Evolutionary conservation across 2,888 invertebrate genomes (phyloP).

Genomic region (Lepidocyrtoides sp.): DNA sequence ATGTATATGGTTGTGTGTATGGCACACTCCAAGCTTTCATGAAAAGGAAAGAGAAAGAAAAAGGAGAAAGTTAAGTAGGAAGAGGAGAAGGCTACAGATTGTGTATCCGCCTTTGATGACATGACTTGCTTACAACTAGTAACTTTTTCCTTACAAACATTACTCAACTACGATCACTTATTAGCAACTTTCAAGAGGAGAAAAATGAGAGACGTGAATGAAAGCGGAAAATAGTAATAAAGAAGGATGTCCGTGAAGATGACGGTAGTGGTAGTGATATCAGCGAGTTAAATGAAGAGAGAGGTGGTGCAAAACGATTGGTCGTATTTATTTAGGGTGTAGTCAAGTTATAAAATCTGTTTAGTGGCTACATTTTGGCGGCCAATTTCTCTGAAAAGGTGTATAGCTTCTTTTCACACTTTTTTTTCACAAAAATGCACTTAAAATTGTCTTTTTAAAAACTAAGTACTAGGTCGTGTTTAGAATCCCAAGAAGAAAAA

Average conservation of each 20-base stretch:
- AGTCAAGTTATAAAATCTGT: not conserved
- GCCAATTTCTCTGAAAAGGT: too few relatives aligned
- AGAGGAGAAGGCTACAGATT: not conserved
- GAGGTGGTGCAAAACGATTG: not conserved
- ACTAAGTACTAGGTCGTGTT: too few relatives aligned
- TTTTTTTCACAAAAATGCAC: too few relatives aligned
- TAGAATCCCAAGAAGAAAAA: too few relatives aligned
- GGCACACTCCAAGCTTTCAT: not conserved
- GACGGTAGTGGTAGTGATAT: not conserved
- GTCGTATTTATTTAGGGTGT: not conserved
- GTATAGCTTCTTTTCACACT: too few relatives aligned
- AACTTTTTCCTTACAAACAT: not conserved
- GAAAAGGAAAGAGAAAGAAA: not conserved
- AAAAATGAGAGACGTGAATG: not conserved
- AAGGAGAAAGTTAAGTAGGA: not conserved
- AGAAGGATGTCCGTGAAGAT: not conserved
- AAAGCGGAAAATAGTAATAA: not conserved
- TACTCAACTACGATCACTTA: not conserved
- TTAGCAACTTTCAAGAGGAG: conserved; percentile 21
- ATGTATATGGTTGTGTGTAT: not conserved
- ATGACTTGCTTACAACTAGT: not conserved
- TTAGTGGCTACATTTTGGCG: not conserved
- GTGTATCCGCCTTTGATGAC: not conserved
- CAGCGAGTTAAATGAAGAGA: not conserved
- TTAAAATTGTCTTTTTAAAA: too few relatives aligned